Percentiles rank a stretch among this genome's conserved stretches.
These are phyloP conservation scores for Chiloscyllium plagiosum DNA, from an alignment of 2,113 vertebrate genomes.

Conservation along the genomic window DNA sequence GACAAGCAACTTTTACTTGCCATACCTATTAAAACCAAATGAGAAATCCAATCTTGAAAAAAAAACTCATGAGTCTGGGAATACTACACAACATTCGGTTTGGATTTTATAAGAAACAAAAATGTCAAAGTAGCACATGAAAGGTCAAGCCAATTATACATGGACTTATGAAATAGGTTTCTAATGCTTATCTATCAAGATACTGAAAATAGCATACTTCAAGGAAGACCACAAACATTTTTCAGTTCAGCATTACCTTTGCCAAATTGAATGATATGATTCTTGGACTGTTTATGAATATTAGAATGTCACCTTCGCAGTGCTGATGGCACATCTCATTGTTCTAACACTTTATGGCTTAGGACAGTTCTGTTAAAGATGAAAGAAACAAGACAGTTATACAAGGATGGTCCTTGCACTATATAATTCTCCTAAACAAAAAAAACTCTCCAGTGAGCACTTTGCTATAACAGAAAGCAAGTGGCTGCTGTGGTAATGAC, in stretches of 20 bases:
- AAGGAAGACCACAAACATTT: neutral
- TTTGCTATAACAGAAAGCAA: slow-evolving; percentile 64
- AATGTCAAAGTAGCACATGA: neutral
- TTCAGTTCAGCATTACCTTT: neutral
- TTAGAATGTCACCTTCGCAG: neutral
- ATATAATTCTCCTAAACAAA: slow-evolving; percentile 34
- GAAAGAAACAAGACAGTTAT: neutral
- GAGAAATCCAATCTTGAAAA: neutral
- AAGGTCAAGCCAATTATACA: neutral
- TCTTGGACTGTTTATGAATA: neutral
- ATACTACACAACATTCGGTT: neutral
- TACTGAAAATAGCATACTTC: neutral
- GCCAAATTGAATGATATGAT: neutral
- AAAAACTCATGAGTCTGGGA: neutral
- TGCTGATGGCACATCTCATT: neutral
- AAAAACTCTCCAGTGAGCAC: slow-evolving; percentile 46
- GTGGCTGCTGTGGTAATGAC: slow-evolving; percentile 70
- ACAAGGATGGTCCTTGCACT: neutral
- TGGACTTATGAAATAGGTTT: neutral
- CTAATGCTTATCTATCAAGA: neutral
- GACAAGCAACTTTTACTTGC: neutral
- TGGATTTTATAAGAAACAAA: neutral
- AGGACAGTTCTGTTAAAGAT: neutral
- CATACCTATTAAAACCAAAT: neutral
- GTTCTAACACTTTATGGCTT: neutral